A percentile compares a stretch with the other conserved stretches of the same genome.
These are phyloP conservation scores for Watersipora subatra DNA, from an alignment of 1,140 invertebrate genomes.

Conservation along the genomic window DNA sequence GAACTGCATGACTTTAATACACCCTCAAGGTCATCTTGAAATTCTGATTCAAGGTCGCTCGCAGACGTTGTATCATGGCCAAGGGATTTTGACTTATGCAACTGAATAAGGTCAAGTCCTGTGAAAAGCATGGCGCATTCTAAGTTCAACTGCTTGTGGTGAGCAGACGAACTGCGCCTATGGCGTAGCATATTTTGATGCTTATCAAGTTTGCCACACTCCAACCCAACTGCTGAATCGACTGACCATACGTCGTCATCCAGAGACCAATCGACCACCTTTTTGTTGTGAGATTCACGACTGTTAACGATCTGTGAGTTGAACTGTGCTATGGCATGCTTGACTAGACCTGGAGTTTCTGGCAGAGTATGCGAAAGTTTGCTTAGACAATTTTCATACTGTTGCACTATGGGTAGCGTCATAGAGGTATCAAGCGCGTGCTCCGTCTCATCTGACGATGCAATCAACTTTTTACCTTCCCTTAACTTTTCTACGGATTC, in stretches of 20 bases:
- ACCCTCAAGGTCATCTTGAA: neutral
- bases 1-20: neutral
- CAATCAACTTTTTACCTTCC: constrained; percentile 27
- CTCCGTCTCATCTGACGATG: neutral
- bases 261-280: neutral
- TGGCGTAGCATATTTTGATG: neutral
- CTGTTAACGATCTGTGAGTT: neutral
- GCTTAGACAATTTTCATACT: neutral
- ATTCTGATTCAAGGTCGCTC: neutral
- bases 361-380: neutral
- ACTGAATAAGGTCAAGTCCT: constrained; percentile 1
- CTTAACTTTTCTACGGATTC: constrained; percentile 20
- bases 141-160: neutral
- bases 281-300: neutral
- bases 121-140: neutral
- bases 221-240: neutral
- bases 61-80: neutral
- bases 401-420: neutral
- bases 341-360: neutral
- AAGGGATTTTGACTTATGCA: neutral
- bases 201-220: neutral
- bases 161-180: neutral
- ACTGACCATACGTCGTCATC: neutral
- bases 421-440: neutral
- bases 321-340: neutral